A percentile compares a stretch with the other conserved stretches of the same genome.
phyloP scores from a whole-genome alignment of 1,140 invertebrate species.

The Elysia chlorotica region DNA sequence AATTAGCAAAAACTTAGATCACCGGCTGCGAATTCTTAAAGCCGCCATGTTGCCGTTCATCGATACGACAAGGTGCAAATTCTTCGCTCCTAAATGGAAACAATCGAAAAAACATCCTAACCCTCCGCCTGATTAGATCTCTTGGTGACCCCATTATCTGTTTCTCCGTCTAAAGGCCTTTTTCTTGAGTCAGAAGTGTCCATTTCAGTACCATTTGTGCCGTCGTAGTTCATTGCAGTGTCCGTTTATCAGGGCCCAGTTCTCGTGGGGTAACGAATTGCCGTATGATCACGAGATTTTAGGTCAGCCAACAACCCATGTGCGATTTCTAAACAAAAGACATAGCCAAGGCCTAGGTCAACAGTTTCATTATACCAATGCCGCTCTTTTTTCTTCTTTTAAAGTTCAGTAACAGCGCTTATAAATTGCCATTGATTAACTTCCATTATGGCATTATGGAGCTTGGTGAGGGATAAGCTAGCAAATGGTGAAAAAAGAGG shows the following conservation, averaged over 20 bases:
- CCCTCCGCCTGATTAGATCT: slow-evolving; percentile 87
- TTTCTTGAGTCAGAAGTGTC: slow-evolving; percentile 69
- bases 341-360: too few species aligned
- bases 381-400: too few species aligned
- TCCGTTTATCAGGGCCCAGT: slow-evolving; percentile 43
- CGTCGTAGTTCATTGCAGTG: slow-evolving; percentile 59
- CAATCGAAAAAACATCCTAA: slow-evolving; percentile 58
- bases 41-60: slow-evolving; percentile 53
- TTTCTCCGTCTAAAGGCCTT: slow-evolving; percentile 82
- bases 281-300: slow-evolving; percentile 16
- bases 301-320: slow-evolving; percentile 3
- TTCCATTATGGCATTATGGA: too few species aligned
- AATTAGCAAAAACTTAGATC: not conserved
- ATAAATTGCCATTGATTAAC: too few species aligned
- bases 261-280: slow-evolving; percentile 52
- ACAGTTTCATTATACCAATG: too few species aligned
- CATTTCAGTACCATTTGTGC: slow-evolving; percentile 59
- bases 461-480: too few species aligned
- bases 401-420: too few species aligned
- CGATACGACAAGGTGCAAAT: slow-evolving; percentile 20
- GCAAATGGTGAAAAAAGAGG: too few species aligned
- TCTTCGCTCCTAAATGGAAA: slow-evolving; percentile 30
- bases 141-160: slow-evolving; percentile 84
- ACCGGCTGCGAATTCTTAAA: slow-evolving; percentile 28
- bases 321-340: slow-evolving; percentile 13